Evolutionary conservation across 2,797 vertebrate genomes (phyloP).

Genomic region (Hydrolagus colliei): DNA sequence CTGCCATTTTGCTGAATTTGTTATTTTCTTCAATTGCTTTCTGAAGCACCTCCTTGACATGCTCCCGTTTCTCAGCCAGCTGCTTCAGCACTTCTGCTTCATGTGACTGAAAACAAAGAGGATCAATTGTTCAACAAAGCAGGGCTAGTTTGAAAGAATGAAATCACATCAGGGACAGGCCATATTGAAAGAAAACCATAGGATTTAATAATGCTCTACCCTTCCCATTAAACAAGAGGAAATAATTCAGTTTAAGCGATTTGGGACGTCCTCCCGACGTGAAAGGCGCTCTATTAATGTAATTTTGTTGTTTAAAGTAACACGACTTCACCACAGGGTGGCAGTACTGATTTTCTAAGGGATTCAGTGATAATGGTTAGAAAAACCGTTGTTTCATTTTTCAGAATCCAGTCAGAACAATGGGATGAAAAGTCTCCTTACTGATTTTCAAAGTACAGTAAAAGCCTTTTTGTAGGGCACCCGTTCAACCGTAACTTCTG

Average conservation of each 20-base stretch:
- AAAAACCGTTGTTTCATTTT: neutral
- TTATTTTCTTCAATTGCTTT: conserved; percentile 82
- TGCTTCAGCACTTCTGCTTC: conserved; percentile 84
- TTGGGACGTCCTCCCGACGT: too few species aligned
- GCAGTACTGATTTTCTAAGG: too few species aligned
- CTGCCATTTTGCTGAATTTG: conserved; percentile 85
- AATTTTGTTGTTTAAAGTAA: neutral
- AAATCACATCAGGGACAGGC: neutral
- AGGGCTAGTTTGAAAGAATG: neutral
- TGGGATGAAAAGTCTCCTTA: neutral
- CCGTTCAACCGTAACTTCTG: too few species aligned
- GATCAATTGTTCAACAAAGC: conserved; percentile 3
- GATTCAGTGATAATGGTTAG: neutral
- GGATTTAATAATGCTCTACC: neutral
- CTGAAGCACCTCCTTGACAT: conserved; percentile 85
- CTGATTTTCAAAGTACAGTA: neutral
- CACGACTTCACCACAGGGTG: neutral
- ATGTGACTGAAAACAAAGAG: conserved; percentile 58
- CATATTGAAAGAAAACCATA: neutral
- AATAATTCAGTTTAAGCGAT: neutral
- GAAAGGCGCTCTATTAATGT: too few species aligned
- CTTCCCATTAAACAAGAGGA: neutral
- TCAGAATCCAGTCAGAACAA: neutral
- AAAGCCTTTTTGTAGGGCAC: too few species aligned
- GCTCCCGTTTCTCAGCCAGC: conserved; percentile 82